Evolutionary conservation across 2,888 invertebrate genomes (phyloP).

Genomic region (Anoncus sp.): DNA sequence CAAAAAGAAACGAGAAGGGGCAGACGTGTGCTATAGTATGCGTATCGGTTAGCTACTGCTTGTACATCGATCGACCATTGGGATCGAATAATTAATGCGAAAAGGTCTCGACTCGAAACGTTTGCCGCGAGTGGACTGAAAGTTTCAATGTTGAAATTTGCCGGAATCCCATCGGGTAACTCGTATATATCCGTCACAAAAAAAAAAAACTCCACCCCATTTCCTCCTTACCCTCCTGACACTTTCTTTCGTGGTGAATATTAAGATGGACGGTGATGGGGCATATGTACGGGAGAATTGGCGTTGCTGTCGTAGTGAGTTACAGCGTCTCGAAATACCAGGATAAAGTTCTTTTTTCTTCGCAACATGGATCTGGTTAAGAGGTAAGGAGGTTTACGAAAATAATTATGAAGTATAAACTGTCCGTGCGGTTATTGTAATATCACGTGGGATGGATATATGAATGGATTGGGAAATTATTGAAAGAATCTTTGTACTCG

Average conservation of each 20-base stretch:
- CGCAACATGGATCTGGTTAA: not conserved
- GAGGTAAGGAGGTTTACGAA: not conserved
- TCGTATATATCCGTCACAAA: slow-evolving; percentile 5
- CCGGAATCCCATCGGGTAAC: slow-evolving; percentile 12
- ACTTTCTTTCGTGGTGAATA: slow-evolving; percentile 5
- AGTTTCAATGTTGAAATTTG: slow-evolving; percentile 35
- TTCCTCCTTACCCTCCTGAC: not conserved
- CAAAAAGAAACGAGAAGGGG: slow-evolving; percentile 5
- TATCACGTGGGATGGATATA: too few species aligned
- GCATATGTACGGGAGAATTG: slow-evolving; percentile 8
- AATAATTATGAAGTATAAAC: not conserved
- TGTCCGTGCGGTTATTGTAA: too few species aligned
- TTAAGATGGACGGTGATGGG: slow-evolving; percentile 51
- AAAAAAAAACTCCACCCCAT: too few species aligned
- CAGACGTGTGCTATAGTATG: slow-evolving; percentile 1
- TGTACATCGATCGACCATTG: slow-evolving; percentile 69
- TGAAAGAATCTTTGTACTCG: too few species aligned
- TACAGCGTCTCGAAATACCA: slow-evolving; percentile 1
- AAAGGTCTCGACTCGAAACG: slow-evolving; percentile 38
- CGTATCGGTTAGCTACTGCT: slow-evolving; percentile 48
- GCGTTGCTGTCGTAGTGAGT: slow-evolving; percentile 2
- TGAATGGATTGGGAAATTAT: too few species aligned
- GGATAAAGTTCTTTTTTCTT: not conserved
- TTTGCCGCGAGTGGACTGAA: slow-evolving; percentile 5
- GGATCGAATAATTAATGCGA: slow-evolving; percentile 72